These are phyloP conservation scores for Trichopria drosophilae DNA, from an alignment of 2,888 invertebrate genomes.

Conservation along the genomic window DNA sequence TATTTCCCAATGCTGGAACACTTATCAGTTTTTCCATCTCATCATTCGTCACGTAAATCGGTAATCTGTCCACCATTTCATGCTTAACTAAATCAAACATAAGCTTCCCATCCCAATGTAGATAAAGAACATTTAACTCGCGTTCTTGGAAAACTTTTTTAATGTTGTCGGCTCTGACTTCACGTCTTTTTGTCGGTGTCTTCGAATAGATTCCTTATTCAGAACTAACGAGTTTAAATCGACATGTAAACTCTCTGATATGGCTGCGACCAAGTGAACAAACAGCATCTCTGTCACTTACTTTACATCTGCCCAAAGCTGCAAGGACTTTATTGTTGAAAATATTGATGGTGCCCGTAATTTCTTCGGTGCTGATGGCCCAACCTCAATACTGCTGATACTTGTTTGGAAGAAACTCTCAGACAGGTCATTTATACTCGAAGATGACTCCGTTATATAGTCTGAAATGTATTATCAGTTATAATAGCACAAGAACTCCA, in stretches of 20 bases:
- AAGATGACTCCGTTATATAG: no score
- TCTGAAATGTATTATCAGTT: no score
- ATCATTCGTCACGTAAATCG: constrained; percentile 35
- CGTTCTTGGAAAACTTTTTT: constrained; percentile 27
- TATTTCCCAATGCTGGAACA: constrained; percentile 30
- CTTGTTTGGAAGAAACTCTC: no score
- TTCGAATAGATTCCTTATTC: no score
- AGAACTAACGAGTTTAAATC: constrained; percentile 24
- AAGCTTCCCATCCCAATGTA: constrained; percentile 43
- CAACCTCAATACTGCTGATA: no score
- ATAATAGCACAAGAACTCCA: no score
- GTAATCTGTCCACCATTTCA: constrained; percentile 36
- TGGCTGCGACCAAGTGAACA: constrained; percentile 25
- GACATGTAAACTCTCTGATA: constrained; percentile 24
- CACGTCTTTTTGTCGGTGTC: no score
- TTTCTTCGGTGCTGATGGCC: constrained; percentile 23
- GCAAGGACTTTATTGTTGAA: constrained; percentile 29
- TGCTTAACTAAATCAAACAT: constrained; percentile 32
- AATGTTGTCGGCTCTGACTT: constrained; percentile 27
- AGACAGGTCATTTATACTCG: no score
- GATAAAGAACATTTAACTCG: constrained; percentile 30
- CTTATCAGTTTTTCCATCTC: constrained; percentile 37
- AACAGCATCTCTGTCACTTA: constrained; percentile 29
- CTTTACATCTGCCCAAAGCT: constrained; percentile 29
- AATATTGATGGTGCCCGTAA: constrained; percentile 25